Conservation (phyloP, 1,140 invertebrate genomes). For the Idris sp. region DNA sequence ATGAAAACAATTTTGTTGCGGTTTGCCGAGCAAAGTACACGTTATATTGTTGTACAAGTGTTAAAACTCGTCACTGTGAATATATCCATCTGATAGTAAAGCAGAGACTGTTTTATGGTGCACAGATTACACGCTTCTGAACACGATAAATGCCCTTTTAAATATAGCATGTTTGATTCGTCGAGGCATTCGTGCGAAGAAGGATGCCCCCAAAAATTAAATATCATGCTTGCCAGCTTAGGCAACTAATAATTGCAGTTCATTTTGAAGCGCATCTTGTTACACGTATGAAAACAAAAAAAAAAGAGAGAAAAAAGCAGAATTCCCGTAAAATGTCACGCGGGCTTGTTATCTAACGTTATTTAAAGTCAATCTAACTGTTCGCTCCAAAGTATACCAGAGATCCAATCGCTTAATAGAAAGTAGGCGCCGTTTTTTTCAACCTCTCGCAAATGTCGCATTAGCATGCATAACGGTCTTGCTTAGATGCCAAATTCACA, state of each 20-base stretch:
- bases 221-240: slow-evolving; percentile 22
- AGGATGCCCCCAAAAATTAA: slow-evolving; percentile 55
- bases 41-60: slow-evolving; percentile 54
- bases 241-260: slow-evolving; percentile 40
- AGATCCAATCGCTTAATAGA: slow-evolving; percentile 54
- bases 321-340: slow-evolving; percentile 48
- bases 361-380: slow-evolving; percentile 44
- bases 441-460: slow-evolving; percentile 62
- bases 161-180: slow-evolving; percentile 57
- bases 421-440: slow-evolving; percentile 52
- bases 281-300: too few species aligned
- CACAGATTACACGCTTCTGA: slow-evolving; percentile 59
- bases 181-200: slow-evolving; percentile 48
- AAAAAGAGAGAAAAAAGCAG: slow-evolving; percentile 1
- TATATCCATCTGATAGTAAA: slow-evolving; percentile 60
- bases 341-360: slow-evolving; percentile 45
- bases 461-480: slow-evolving; percentile 53
- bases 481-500: slow-evolving; percentile 17
- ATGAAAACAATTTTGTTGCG: slow-evolving; percentile 54
- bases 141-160: slow-evolving; percentile 61
- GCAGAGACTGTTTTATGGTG: slow-evolving; percentile 59
- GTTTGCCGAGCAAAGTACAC: slow-evolving; percentile 45
- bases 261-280: too few species aligned
- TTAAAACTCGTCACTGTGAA: slow-evolving; percentile 58
- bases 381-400: slow-evolving; percentile 1